These are phyloP conservation scores for Melierax canorus DNA, from an alignment of 2,113 vertebrate genomes.

Conservation along the genomic window DNA sequence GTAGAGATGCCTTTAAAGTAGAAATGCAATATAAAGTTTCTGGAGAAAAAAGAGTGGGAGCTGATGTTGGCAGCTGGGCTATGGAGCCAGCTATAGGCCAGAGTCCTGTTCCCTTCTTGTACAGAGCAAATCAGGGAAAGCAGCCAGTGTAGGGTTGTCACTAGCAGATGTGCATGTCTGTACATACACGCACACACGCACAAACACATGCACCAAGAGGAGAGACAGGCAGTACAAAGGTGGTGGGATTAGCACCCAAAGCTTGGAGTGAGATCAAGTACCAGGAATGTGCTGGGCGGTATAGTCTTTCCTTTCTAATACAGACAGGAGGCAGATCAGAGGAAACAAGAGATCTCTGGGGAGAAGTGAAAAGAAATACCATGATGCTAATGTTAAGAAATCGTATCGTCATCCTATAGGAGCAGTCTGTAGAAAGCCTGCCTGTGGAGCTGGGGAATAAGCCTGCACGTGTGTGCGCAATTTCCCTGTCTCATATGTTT, in stretches of 20 bases:
- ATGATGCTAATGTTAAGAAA: background rate
- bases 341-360: background rate
- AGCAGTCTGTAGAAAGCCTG: background rate
- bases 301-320: background rate
- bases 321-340: background rate
- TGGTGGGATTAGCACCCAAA: conserved; percentile 16
- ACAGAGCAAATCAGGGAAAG: background rate
- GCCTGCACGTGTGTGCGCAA: background rate
- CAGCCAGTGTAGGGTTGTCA: background rate
- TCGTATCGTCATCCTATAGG: background rate
- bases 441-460: background rate
- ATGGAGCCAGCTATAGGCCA: background rate
- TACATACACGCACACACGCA: background rate
- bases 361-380: background rate
- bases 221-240: background rate
- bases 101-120: background rate
- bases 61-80: background rate
- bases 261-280: background rate
- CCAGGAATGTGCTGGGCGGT: background rate
- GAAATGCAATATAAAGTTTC: background rate
- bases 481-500: background rate
- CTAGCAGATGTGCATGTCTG: background rate
- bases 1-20: background rate
- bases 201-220: background rate
- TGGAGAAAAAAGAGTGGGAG: background rate